A percentile compares a stretch with the other conserved stretches of the same genome.
Conservation (phyloP, 2,888 invertebrate genomes). For the Leucania comma region DNA sequence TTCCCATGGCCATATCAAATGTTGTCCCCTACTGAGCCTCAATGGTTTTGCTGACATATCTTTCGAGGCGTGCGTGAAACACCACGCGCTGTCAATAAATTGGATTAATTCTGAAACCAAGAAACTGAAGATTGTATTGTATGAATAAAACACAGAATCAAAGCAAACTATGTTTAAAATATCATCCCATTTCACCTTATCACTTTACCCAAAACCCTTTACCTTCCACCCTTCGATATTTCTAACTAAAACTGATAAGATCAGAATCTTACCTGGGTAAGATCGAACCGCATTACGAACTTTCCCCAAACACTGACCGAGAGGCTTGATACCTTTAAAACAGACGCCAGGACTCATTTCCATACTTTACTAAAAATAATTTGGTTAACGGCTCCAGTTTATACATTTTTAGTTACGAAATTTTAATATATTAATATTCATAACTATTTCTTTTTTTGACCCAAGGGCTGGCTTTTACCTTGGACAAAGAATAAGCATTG, state of each 20-base stretch:
- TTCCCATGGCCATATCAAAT: too few relatives aligned
- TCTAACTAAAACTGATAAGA: conserved; percentile 18
- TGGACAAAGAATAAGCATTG: too few relatives aligned
- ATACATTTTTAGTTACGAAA: neutral
- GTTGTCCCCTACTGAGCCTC: too few relatives aligned
- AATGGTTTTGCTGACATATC: too few relatives aligned
- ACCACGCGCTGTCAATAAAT: too few relatives aligned
- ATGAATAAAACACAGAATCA: neutral
- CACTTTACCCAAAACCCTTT: conserved; percentile 17
- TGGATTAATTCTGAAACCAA: too few relatives aligned
- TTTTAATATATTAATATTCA: too few relatives aligned
- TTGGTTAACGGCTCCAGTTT: neutral
- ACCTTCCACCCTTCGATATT: conserved; percentile 20
- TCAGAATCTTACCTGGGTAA: neutral
- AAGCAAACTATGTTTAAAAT: neutral
- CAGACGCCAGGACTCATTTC: neutral
- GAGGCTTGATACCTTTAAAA: neutral
- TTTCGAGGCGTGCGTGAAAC: too few relatives aligned
- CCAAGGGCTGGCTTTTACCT: too few relatives aligned
- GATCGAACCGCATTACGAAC: conserved; percentile 14
- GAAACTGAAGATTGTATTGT: too few relatives aligned
- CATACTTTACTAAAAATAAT: neutral
- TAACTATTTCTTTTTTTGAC: too few relatives aligned
- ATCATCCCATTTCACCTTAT: conserved; percentile 15
- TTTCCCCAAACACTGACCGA: neutral